Base-by-base conservation (phyloP, 1,140 invertebrate genomes). In the Drosophila yakuba region DNA sequence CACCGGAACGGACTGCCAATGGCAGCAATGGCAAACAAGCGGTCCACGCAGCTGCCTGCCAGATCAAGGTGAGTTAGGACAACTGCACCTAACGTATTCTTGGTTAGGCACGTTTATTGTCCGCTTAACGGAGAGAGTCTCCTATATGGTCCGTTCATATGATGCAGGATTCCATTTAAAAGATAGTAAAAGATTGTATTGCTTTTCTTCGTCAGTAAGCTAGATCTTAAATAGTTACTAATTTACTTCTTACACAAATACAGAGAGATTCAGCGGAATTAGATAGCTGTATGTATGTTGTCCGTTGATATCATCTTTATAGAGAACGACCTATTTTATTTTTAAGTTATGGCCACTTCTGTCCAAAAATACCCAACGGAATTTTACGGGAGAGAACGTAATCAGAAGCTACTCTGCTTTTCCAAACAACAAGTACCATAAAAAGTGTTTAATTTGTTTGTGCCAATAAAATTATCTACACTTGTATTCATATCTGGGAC, bases 1-100 rank as follows among this genome's bases (percentile, higher is more conserved):
- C 78, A 38, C 52, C 68, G 63, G 35, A 60, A 61, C 39, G 77
- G 3, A 55, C 63, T 8, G 23, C 50, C 17, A 80, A 71, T 61
- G 64, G 63, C 32, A 58, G 50, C 41, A 56, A 44, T 56, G 74
- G 64, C 54, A 91, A 91, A 43, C 93, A 93, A 61, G 93, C 96
- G 28, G 93, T 99, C 1, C 97, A 99, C 92, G 97, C 97, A 23
- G 98, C 97, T 35, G 98, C 98, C 15, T 99, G 98, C 90, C 98
- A 99, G 93, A 96, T 99, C 17, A 99, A 99, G 95, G 96, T 97
- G 72, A 63, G 73, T 74, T 4, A 32, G 32, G 8, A 32, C 1
- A 10, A 2, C 32, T 32, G 32, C 4, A 25, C 4, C 4, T 4
- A 25, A 25, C 4, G 25, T 25, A 4, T 25, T 25, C 25, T 25